Evolutionary conservation across 1,140 invertebrate species (phyloP).

Genomic region (Drosophila santomea): DNA sequence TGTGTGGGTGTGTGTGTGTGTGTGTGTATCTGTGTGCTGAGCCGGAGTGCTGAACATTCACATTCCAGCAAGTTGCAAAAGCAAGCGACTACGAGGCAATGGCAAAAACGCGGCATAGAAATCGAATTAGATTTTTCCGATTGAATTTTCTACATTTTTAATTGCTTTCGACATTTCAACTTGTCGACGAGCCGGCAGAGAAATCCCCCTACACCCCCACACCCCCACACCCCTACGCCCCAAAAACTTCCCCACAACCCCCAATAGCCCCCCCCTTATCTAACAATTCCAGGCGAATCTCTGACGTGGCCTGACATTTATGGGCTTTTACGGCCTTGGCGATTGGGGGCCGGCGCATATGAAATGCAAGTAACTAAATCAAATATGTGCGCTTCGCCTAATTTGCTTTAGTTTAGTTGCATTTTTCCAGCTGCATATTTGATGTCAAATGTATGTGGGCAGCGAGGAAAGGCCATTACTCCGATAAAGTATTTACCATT

Average conservation of each 20-base stretch:
- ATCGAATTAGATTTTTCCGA: constrained; percentile 83
- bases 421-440: constrained; percentile 55
- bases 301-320: constrained; percentile 72
- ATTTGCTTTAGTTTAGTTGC: constrained; percentile 73
- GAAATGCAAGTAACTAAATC: constrained; percentile 77
- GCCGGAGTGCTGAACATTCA: constrained; percentile 61
- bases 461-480: background rate
- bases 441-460: constrained; percentile 13
- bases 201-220: background rate
- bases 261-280: no score
- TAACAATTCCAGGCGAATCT: constrained; percentile 66
- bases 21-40: constrained; percentile 25
- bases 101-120: constrained; percentile 81
- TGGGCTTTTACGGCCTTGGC: constrained; percentile 50
- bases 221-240: background rate
- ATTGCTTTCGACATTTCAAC: constrained; percentile 82
- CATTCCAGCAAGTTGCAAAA: constrained; percentile 69
- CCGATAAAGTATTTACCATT: no score
- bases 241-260: background rate
- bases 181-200: constrained; percentile 57
- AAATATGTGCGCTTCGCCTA: constrained; percentile 67
- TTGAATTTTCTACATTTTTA: constrained; percentile 84
- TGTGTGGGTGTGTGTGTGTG: constrained; percentile 6
- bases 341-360: constrained; percentile 38
- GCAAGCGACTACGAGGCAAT: constrained; percentile 60